Evolutionary conservation across 2,888 invertebrate species (phyloP), one percentile per base, ranked within the genome.

Genomic region (Zygogramma bicolorata): DNA sequence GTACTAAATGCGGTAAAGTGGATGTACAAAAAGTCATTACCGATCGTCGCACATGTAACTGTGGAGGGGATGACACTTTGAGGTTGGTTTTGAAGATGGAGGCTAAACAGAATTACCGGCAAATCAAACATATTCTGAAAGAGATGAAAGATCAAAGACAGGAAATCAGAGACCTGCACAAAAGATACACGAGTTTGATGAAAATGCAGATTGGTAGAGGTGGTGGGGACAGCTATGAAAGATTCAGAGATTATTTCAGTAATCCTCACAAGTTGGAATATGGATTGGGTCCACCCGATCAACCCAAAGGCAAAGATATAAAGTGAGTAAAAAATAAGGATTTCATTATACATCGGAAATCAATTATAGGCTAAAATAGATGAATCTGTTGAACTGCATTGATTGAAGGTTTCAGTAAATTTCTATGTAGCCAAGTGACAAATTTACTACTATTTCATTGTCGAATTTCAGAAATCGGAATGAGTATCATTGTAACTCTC

Each of bases 41-140:
- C n/a, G 13, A 4, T 8, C 18, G 18, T 20, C 27, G 46, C 5
- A 7, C 25, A 0, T 53, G 53, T 53, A 53, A 46, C 1, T 42
- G 46, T 49, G 18, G 20, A 29, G 27, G 29, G 18, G 67, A 70
- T 34, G 76, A 76, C 13, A 66, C 73, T 3, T 68, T 75, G 49
- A 67, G 62, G 42, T 63, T 71, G 22, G 29, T 78, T 15, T 63
- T 77, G 25, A 73, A 77, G 65, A 60, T 75, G 67, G 76, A 78
- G 61, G 67, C 75, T 1, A 75, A 73, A 60, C 74, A 78, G 27
- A 78, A 77, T 63, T 74, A 68, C 38, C 71, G 71, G 18, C 71
- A 75, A 66, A 71, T 78, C n/a, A 71, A 74, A 15, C 62, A 63
- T 20, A 77, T 78, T 40, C 61, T 77, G 29, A 70, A 70, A 40